phyloP scores from a whole-genome alignment of 2,113 vertebrate genomes.

The Antidorcas marsupialis region DNA sequence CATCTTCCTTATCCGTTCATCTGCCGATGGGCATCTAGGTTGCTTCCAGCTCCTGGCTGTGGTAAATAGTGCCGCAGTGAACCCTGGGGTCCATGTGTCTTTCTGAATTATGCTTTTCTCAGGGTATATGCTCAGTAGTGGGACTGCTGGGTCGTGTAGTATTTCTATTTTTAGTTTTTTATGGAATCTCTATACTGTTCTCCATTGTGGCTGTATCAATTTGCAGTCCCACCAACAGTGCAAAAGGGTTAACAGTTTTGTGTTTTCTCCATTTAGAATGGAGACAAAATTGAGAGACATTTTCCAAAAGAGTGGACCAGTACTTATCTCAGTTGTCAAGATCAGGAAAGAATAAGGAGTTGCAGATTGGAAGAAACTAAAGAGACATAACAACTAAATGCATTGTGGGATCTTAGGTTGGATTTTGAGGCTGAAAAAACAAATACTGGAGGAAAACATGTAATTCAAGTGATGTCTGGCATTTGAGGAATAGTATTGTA shows the following conservation, averaged over 20 bases:
- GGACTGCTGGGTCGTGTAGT: neutral
- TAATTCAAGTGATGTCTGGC: neutral
- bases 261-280: neutral
- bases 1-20: neutral
- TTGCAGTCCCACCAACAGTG: neutral
- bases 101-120: neutral
- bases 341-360: neutral
- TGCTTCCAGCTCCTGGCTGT: neutral
- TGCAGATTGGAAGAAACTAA: neutral
- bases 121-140: neutral
- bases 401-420: neutral
- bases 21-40: neutral
- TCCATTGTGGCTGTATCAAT: neutral
- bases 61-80: neutral
- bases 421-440: neutral
- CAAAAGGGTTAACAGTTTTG: neutral
- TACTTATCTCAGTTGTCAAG: neutral
- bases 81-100: neutral
- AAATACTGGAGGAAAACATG: neutral
- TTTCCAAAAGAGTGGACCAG: neutral
- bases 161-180: neutral
- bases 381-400: neutral
- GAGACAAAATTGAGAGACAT: neutral
- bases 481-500: neutral
- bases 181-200: neutral